A percentile compares a stretch with the other conserved stretches of the same genome.
These are phyloP conservation scores for Notoglanidium macrostoma DNA, from an alignment of 2,797 vertebrate species.

Conservation along the genomic window DNA sequence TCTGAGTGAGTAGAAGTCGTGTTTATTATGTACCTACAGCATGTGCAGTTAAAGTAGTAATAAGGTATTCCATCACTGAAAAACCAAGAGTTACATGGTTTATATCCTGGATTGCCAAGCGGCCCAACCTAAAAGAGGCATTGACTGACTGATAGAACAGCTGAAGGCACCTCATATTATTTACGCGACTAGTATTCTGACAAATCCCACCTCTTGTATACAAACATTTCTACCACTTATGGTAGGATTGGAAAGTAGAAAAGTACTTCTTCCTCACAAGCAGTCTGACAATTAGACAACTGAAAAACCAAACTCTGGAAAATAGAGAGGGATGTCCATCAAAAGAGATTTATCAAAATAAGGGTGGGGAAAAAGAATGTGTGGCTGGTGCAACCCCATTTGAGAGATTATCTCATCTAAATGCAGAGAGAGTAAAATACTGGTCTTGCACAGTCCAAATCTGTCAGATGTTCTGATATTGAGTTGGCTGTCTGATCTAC, in stretches of 20 bases:
- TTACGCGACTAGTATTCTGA: neutral
- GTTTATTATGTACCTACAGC: neutral
- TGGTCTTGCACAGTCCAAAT: neutral
- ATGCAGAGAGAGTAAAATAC: neutral
- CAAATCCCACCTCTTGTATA: neutral
- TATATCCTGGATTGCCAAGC: neutral
- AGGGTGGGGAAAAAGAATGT: neutral
- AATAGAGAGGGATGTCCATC: neutral
- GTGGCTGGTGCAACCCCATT: neutral
- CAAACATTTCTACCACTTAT: neutral
- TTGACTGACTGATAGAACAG: conserved; percentile 2
- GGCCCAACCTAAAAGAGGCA: neutral
- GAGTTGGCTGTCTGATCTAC: neutral
- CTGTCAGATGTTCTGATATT: neutral
- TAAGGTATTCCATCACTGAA: neutral
- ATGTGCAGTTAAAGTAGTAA: neutral
- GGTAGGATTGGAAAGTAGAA: neutral
- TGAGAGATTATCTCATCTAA: neutral
- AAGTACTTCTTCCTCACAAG: neutral
- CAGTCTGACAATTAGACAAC: neutral
- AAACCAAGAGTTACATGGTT: neutral
- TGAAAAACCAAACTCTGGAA: neutral
- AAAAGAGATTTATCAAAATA: neutral
- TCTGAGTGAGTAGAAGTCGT: conserved; percentile 68
- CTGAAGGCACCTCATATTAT: neutral